Conservation (phyloP, 1,140 invertebrate species). For the Drosophila eugracilis region DNA sequence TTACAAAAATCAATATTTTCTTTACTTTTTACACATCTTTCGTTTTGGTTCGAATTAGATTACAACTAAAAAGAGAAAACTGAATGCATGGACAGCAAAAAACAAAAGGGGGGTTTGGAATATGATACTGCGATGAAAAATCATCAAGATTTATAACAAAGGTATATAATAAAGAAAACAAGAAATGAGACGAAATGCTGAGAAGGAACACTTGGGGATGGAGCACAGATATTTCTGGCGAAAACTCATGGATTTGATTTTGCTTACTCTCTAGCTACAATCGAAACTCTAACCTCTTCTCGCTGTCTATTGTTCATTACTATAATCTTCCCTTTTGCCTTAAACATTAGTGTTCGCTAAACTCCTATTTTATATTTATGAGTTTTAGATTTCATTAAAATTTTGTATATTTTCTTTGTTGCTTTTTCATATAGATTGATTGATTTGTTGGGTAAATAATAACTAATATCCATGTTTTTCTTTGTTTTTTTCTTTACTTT, state of each 20-base stretch:
- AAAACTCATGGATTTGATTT: slow-evolving; percentile 39
- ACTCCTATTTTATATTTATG: slow-evolving; percentile 43
- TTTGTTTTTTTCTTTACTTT: slow-evolving; percentile 19
- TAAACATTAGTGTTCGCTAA: slow-evolving; percentile 48
- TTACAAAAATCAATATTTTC: slow-evolving; percentile 60
- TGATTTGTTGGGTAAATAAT: slow-evolving; percentile 50
- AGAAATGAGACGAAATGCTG: slow-evolving; percentile 20
- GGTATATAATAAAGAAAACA: slow-evolving; percentile 25
- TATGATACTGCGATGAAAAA: slow-evolving; percentile 32
- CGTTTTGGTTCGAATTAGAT: slow-evolving; percentile 28
- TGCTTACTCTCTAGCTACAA: slow-evolving; percentile 70
- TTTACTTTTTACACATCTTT: slow-evolving; percentile 26
- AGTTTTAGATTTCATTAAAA: slow-evolving; percentile 25
- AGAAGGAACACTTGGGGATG: slow-evolving; percentile 27
- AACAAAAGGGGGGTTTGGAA: slow-evolving; percentile 27
- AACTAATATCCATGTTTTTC: slow-evolving; percentile 62
- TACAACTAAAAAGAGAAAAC: slow-evolving; percentile 36
- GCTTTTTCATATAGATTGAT: slow-evolving; percentile 10
- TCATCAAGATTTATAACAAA: slow-evolving; percentile 32
- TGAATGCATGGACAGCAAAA: slow-evolving; percentile 67
- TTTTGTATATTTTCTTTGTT: slow-evolving; percentile 15
- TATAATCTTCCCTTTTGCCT: slow-evolving; percentile 28
- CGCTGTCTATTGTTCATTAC: slow-evolving; percentile 4
- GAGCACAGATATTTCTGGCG: slow-evolving; percentile 9
- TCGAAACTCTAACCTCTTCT: slow-evolving; percentile 37